Evolutionary conservation across 1,140 invertebrate genomes (phyloP).

Genomic region (Wasmannia auropunctata): DNA sequence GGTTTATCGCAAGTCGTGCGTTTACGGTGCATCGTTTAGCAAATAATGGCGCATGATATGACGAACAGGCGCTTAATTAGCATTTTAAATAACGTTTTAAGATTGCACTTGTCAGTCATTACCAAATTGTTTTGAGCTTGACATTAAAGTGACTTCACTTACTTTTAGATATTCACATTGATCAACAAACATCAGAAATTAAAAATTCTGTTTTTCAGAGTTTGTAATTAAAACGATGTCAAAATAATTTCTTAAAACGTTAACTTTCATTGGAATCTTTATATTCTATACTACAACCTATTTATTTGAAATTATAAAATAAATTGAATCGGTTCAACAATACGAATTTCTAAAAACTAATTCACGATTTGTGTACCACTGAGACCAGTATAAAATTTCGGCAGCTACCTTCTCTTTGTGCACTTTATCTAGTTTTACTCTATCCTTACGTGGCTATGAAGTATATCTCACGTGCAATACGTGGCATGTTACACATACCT

Average conservation of each 20-base stretch:
- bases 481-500: background rate
- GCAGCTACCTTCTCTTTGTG: background rate
- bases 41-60: background rate
- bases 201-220: background rate
- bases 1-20: background rate
- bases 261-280: background rate
- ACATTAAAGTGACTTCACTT: background rate
- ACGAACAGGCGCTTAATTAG: background rate
- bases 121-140: background rate
- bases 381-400: background rate
- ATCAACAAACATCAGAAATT: background rate
- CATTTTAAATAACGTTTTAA: background rate
- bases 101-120: background rate
- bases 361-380: background rate
- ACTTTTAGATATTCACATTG: background rate
- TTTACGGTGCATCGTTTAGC: background rate
- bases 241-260: background rate
- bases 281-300: background rate
- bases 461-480: slow-evolving; percentile 3
- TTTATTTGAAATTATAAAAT: no score
- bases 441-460: slow-evolving; percentile 6
- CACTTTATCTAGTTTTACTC: background rate
- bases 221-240: background rate
- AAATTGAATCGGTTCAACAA: no score
- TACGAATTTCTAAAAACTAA: background rate